Base-by-base conservation (phyloP, 2,888 invertebrate species). In the Apoda limacodes region DNA sequence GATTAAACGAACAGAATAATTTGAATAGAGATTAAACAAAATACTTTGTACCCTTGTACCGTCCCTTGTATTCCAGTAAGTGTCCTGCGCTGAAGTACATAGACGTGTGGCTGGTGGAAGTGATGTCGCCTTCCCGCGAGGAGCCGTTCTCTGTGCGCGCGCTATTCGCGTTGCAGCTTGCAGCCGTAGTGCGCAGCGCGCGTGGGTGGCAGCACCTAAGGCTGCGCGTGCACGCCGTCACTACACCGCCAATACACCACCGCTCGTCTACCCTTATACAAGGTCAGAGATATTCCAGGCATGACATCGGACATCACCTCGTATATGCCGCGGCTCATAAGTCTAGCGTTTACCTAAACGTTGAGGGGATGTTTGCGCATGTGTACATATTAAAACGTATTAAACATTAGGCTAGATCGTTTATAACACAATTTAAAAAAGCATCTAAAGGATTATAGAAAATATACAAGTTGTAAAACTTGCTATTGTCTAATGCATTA, bases 21-120 rank as follows among this genome's bases (percentile, higher is more conserved):
- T n/a, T n/a, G n/a, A n/a, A n/a, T n/a, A n/a, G n/a, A n/a, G n/a
- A n/a, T n/a, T n/a, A n/a, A n/a, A n/a, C n/a, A n/a, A n/a, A n/a
- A n/a, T n/a, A n/a, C n/a, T n/a, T n/a, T n/a, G n/a, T n/a, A n/a
- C n/a, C n/a, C n/a, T n/a, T n/a, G n/a, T n/a, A n/a, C n/a, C n/a
- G n/a, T n/a, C n/a, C n/a, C n/a, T n/a, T n/a, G n/a, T n/a, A n/a
- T 43, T 46, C 25, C 58, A 89, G 88, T 24, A 84, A 52, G 22
- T 57, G 83, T 9, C 76, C 83, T 1, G 68, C 83, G 30, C 83
- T 88, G 13, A 85, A 87, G 44, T 94, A 89, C 71, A 95, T 99
- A 34, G 99, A 99, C 74, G 96, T 99, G 3, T 99, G 98, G 98
- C 93, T 98, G 2, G 90, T 97, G 2, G 97, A 98, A 62, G 88